Base-by-base conservation (phyloP, 2,888 invertebrate genomes). In the Chalcis sispes region DNA sequence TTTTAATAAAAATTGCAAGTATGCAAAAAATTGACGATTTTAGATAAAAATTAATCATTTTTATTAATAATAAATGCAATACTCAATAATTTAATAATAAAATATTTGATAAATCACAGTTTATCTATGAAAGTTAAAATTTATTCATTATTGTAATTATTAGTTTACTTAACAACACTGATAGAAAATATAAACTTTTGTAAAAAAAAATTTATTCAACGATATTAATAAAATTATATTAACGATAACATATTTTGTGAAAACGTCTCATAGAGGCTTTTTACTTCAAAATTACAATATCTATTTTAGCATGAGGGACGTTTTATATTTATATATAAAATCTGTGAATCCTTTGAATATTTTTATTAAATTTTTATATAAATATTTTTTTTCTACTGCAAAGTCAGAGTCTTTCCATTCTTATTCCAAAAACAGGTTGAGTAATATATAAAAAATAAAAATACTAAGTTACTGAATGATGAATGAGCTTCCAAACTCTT, bases 401-500 rank as follows among this genome's bases (percentile, higher is more conserved):
- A 77, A 69, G 72, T 72, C 72, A 71, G 76, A 77, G 70, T 77
- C 73, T 73, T 77, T 77, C 69, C 72, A 64, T 77, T 77, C 62
- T 77, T 69, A 70, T 73, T 73, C 72, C 69, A 70, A 73, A 62
- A 73, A 73, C 58, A 73, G 61, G 59, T 73, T 70, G 42, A 52
- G 15, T 36, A 46, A 70, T 58, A 27, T 69, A 58, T 72, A 3
- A 61, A 69, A 64, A 23, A 23, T 69, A 29, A 7, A 64, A 64
- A 67, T 52, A 59, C 25, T 69, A 62, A 69, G 58, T 25, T 65
- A 46, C 52, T 54, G 52, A 52, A 61, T 56, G 58, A 69, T 72
- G 69, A 72, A 79, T 75, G 79, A 80, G 70, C 75, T 77, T 79
- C 78, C 72, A 73, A 62, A 76, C 69, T 65, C 65, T 75, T 78